Evolutionary conservation across 2,113 vertebrate species (phyloP), one percentile per base, ranked within the genome.

Genomic region (Gasterosteus nipponicus): DNA sequence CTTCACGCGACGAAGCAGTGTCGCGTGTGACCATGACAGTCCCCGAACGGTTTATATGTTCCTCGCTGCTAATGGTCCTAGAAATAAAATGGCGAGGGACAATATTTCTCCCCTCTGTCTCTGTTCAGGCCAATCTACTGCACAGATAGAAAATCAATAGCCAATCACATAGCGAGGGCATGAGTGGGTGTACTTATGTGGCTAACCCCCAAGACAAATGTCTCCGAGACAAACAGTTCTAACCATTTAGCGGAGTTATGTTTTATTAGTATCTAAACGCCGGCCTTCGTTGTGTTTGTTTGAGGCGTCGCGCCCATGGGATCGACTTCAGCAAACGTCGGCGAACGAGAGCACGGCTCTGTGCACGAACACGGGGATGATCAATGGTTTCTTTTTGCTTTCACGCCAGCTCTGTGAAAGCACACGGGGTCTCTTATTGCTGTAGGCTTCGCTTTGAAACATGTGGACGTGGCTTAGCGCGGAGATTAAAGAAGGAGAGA

Each of bases 111-210:
- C 73, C 57, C 57, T 72, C 68, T 62, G 66, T 70, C 62, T 81
- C 63, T 69, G 70, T 33, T 65, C 2, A 26, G 42, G 69, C 85
- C 85, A 66, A 78, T 89, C 66, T 63, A 67, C 73, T 44, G 77
- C 80, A 15, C 71, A 39, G 84, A 90, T 76, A 41, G 76, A 73
- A 75, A 91, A 91, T 92, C 91, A 85, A 92, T 93, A 90, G 66
- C 82, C 89, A 91, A 91, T 93, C 91, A 91, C 80, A 47, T 18
- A 44, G 67, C 73, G 58, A 73, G 77, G 69, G 76, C 73, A 49
- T 51, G 35, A 61, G 86, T 71, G 53, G 53, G 78, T 83, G 74
- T 67, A 82, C 69, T 84, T 69, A 59, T 31, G 41, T 60, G 56
- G 39, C 87, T 87, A 88, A 84, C 75, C 78, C 72, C 11, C n/a